Evolutionary conservation across 2,888 invertebrate genomes (phyloP).

Genomic region (Platypus cylindrus): DNA sequence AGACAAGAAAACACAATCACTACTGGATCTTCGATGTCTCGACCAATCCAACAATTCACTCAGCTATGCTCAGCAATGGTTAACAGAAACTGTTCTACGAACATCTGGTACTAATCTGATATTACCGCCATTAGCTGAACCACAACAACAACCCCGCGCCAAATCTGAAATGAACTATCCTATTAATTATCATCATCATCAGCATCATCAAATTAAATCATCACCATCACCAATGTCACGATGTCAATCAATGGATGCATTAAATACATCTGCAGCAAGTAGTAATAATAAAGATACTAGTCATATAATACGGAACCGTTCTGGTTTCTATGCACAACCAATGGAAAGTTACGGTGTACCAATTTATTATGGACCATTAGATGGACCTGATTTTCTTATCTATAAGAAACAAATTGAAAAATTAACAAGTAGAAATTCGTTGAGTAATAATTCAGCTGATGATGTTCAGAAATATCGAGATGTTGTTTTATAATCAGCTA

Average conservation of each 20-base stretch:
- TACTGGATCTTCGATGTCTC: constrained; percentile 32
- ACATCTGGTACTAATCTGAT: constrained; percentile 20
- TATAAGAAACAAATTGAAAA: constrained; percentile 34
- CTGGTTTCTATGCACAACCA: constrained; percentile 34
- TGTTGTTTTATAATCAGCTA: constrained; percentile 32
- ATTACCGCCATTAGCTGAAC: constrained; percentile 7
- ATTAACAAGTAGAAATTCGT: constrained; percentile 29
- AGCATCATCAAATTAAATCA: no score
- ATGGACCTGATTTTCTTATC: constrained; percentile 35
- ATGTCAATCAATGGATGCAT: constrained; percentile 31
- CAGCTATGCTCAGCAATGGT: constrained; percentile 19
- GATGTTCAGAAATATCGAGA: constrained; percentile 37
- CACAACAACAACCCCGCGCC: constrained; percentile 17
- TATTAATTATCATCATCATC: no score
- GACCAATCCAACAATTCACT: constrained; percentile 16
- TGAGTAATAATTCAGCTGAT: constrained; percentile 34
- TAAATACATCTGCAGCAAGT: constrained; percentile 26
- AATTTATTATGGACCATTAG: constrained; percentile 35
- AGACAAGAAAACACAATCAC: constrained; percentile 33
- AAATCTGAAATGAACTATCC: constrained; percentile 14
- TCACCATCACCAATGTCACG: constrained; percentile 21
- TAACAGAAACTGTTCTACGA: constrained; percentile 24
- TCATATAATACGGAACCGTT: constrained; percentile 30
- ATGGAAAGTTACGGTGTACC: constrained; percentile 34
- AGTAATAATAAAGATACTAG: no score